Evolutionary conservation across 1,140 invertebrate species (phyloP).

Genomic region (Panagrolaimus sp.): DNA sequence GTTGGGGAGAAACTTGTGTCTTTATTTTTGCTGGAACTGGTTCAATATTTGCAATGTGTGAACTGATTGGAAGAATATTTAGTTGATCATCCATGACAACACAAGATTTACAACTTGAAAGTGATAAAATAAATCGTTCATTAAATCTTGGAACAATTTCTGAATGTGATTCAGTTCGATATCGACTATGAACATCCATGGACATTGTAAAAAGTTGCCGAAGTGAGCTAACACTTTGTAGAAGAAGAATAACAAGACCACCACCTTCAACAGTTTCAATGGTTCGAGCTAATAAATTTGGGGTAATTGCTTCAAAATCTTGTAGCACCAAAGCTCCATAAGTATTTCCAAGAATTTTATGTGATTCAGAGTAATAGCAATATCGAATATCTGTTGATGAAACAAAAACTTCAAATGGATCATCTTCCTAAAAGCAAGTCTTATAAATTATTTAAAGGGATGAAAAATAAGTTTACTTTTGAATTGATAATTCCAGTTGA

Average conservation of each 20-base stretch:
- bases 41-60: constrained; percentile 73
- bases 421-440: constrained; percentile 72
- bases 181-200: constrained; percentile 97
- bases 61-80: constrained; percentile 83
- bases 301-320: constrained; percentile 98
- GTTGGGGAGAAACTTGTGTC: constrained; percentile 51
- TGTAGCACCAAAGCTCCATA: constrained; percentile 94
- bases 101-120: constrained; percentile 79
- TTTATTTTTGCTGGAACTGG: constrained; percentile 63
- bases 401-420: constrained; percentile 92
- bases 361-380: constrained; percentile 92
- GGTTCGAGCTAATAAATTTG: constrained; percentile 90
- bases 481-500: constrained; percentile 66
- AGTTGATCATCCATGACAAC: constrained; percentile 89
- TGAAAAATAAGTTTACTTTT: constrained; percentile 37
- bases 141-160: constrained; percentile 90
- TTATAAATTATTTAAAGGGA: constrained; percentile 17
- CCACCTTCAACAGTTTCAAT: constrained; percentile 98
- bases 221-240: constrained; percentile 78
- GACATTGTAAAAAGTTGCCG: constrained; percentile 90
- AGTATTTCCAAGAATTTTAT: constrained; percentile 93
- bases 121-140: constrained; percentile 85
- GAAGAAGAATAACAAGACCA: constrained; percentile 78
- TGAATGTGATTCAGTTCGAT: constrained; percentile 85
- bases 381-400: constrained; percentile 92